Evolutionary conservation across 2,888 invertebrate species (phyloP).

Genomic region (Parnassius apollo): DNA sequence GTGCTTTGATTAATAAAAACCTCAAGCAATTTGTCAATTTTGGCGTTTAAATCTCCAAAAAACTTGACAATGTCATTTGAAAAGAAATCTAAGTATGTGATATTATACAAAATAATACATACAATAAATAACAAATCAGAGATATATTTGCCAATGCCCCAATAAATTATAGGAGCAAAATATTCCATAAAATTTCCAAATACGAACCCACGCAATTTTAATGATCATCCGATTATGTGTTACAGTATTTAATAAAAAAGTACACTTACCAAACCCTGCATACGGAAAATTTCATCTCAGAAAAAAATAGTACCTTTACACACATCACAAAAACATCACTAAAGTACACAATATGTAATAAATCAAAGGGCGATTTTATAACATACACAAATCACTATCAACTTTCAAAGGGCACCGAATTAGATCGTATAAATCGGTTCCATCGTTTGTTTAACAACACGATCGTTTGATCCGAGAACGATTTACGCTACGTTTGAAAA

Average conservation of each 20-base stretch:
- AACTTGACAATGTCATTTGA: background rate
- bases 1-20: too few species aligned
- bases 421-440: conserved; percentile 22
- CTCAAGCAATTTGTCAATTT: too few species aligned
- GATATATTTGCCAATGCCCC: too few species aligned
- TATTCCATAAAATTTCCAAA: too few species aligned
- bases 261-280: conserved; percentile 2
- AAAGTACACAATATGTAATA: conserved; percentile 12
- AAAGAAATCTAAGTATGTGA: background rate
- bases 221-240: too few species aligned
- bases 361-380: conserved; percentile 13
- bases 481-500: background rate
- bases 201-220: too few species aligned
- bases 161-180: too few species aligned
- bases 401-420: conserved; percentile 23
- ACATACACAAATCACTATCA: conserved; percentile 20
- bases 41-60: background rate
- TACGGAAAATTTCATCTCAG: conserved; percentile 6
- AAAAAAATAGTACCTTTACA: background rate
- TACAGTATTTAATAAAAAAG: background rate
- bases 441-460: conserved; percentile 26
- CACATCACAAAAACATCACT: conserved; percentile 19
- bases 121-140: too few species aligned
- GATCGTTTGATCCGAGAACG: conserved; percentile 21
- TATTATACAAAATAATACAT: too few species aligned